Base-by-base conservation (phyloP, 2,113 vertebrate species). In the Megaceryle torquata region DNA sequence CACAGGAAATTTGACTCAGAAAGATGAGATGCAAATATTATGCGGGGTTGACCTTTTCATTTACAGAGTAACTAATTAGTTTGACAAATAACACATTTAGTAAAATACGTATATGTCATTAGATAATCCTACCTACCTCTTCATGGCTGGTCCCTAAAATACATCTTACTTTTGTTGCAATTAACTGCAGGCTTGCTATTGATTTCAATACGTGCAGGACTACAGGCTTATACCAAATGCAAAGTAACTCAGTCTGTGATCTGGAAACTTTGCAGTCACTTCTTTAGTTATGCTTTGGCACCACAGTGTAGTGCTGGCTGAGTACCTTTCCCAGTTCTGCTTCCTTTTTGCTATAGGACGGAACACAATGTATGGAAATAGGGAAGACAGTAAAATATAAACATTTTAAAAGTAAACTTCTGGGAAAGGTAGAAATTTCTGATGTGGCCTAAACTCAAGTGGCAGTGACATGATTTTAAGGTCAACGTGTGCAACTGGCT, bases 11-110 rank as follows among this genome's bases (percentile, higher is more conserved):
- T 89, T 91, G 81, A 91, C 83, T 97, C 53, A 82, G 77, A 91
- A 89, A 74, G 70, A 97, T 94, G 81, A 96, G 90, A 92, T 95
- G 92, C 91, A 92, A 93, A 96, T 95, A 79, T 48, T 95, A 96
- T 96, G 81, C 95, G 87, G 22, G 83, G 28, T 50, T 96, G 92
- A 96, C 96, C 92, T 97, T 96, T 97, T 94, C 83, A 76, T 95
- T 96, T 96, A 53, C 72, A 82, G 81, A 81, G 65, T 96, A 92
- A 85, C 86, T 96, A 95, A 97, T 96, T 96, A 96, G 59, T 77
- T 94, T 87, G 88, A 85, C 92, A 93, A 93, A 86, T 85, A 92
- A 82, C 77, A 82, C 19, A 7, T 81, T 94, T 89, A 91, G 74
- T 91, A 85, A 91, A 92, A 82, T 92, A 86, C 22, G 1, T 87